These are phyloP conservation scores for Percina caprodes DNA, from an alignment of 2,113 vertebrate species.

Conservation along the genomic window DNA sequence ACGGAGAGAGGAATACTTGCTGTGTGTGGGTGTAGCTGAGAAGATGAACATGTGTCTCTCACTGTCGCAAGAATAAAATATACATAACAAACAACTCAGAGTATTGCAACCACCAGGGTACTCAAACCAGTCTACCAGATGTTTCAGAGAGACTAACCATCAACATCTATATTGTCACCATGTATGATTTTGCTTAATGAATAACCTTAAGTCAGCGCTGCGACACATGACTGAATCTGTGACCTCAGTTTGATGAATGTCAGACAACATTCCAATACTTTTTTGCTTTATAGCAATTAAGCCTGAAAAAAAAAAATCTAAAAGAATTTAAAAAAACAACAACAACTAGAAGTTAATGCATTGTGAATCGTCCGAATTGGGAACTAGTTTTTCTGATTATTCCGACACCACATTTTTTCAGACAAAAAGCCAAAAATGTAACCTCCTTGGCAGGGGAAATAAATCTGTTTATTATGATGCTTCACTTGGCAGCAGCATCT, in stretches of 20 bases:
- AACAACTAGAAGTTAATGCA: no score
- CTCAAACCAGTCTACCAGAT: background rate
- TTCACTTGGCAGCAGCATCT: background rate
- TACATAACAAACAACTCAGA: constrained; percentile 69
- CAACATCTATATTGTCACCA: background rate
- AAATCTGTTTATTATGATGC: background rate
- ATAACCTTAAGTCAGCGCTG: background rate
- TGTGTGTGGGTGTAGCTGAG: constrained; percentile 59
- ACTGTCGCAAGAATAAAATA: constrained; percentile 78
- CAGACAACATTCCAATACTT: background rate
- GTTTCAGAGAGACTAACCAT: background rate
- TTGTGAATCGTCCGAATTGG: no score
- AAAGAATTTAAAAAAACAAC: no score
- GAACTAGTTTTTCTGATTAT: no score
- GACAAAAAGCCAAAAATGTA: no score
- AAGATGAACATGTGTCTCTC: constrained; percentile 63
- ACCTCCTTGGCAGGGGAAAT: no score
- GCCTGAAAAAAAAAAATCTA: background rate
- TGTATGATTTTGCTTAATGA: background rate
- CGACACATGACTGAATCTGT: background rate
- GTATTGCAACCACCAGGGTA: constrained; percentile 22
- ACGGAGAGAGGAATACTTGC: constrained; percentile 48
- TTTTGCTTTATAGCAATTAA: background rate
- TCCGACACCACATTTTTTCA: no score
- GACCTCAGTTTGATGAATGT: background rate